Conservation (phyloP, 2,888 invertebrate species). For the Halictus quadricinctus region DNA sequence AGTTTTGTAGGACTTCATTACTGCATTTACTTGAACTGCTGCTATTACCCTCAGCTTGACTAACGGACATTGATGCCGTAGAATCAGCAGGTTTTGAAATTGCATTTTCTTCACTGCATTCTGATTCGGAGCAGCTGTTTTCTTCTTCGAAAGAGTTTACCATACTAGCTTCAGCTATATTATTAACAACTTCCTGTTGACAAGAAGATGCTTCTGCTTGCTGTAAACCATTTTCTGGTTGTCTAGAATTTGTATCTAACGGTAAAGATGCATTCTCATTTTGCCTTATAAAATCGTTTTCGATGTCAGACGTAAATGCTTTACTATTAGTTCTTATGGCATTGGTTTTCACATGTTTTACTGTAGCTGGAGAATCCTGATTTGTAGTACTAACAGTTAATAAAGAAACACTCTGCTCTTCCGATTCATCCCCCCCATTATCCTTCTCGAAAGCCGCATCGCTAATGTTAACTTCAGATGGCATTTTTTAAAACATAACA, state of each 20-base stretch:
- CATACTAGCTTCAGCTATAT: conserved; percentile 33
- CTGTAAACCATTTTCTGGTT: conserved; percentile 48
- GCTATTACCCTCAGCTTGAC: conserved; percentile 31
- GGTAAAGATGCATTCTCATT: conserved; percentile 36
- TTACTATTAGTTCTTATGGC: conserved; percentile 31
- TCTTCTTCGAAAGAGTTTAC: conserved; percentile 21
- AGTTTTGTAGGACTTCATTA: conserved; percentile 42
- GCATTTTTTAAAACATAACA: conserved; percentile 73
- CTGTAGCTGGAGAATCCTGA: conserved; percentile 47
- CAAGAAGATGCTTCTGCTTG: conserved; percentile 21
- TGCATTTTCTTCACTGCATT: conserved; percentile 28
- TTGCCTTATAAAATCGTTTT: conserved; percentile 49
- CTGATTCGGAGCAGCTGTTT: conserved; percentile 23
- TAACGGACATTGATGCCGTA: neutral
- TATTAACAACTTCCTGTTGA: conserved; percentile 40
- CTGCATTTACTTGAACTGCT: conserved; percentile 20
- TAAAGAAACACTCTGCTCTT: conserved; percentile 57
- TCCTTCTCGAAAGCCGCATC: conserved; percentile 71
- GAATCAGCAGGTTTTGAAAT: conserved; percentile 16
- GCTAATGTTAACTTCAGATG: conserved; percentile 71
- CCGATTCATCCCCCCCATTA: conserved; percentile 66
- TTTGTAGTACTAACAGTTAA: conserved; percentile 59
- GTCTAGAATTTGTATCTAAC: conserved; percentile 23
- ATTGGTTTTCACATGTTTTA: conserved; percentile 60
- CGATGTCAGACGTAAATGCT: conserved; percentile 37